Conservation (phyloP, 2,113 vertebrate species). For the Kryptolebias marmoratus region DNA sequence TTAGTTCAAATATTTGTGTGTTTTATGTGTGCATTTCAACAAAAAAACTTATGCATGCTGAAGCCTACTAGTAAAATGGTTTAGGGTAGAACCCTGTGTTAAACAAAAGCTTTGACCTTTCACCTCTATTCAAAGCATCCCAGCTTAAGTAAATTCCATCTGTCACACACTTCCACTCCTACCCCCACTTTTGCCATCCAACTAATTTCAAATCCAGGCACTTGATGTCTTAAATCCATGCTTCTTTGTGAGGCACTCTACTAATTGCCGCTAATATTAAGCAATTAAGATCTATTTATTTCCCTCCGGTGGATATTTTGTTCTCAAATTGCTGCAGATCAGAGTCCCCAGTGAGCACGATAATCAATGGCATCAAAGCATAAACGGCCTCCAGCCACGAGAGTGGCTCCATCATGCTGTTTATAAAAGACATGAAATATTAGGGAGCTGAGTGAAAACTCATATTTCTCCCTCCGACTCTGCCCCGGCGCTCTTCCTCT, state of each 20-base stretch:
- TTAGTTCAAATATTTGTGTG: no score
- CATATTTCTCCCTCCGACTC: conserved; percentile 39
- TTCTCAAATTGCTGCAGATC: conserved; percentile 39
- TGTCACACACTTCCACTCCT: conserved; percentile 13
- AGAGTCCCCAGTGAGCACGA: conserved; percentile 39
- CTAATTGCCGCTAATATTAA: conserved; percentile 56
- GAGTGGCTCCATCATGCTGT: conserved; percentile 44
- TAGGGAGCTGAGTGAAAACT: conserved; percentile 30
- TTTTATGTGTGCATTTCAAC: no score
- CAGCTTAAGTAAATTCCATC: conserved; percentile 67
- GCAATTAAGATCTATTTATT: conserved; percentile 66
- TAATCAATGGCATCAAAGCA: conserved; percentile 63
- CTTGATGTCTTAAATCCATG: conserved; percentile 29
- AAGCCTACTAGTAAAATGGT: neutral
- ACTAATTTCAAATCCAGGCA: conserved; percentile 14
- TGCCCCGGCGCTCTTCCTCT: neutral
- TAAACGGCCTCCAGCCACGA: conserved; percentile 57
- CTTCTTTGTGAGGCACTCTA: conserved; percentile 16
- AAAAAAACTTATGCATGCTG: no score
- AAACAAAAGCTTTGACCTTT: conserved; percentile 71
- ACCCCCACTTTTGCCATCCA: neutral
- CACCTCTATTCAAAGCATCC: conserved; percentile 45
- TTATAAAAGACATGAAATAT: conserved; percentile 47
- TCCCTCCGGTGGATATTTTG: conserved; percentile 26
- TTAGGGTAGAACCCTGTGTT: neutral